phyloP scores from a whole-genome alignment of 2,888 invertebrate species.

The Conops quadrifasciatus region DNA sequence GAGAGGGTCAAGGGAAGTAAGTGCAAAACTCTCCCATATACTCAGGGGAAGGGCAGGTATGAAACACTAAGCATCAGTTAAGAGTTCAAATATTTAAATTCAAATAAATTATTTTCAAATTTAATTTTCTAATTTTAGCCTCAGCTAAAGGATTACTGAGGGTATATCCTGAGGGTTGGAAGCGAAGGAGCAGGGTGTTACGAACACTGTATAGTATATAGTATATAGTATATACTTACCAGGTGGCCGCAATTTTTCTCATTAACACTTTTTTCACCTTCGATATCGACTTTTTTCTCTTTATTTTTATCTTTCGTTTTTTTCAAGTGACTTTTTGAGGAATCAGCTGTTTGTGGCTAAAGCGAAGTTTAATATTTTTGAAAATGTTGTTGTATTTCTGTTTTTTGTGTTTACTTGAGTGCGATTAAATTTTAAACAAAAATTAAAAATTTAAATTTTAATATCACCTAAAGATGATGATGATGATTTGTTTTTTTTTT shows the following conservation, averaged over 20 bases:
- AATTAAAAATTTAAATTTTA: background rate
- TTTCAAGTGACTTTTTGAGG: conserved; percentile 41
- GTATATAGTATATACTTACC: conserved; percentile 63
- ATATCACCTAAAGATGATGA: background rate
- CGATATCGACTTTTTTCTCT: conserved; percentile 55
- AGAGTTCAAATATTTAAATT: too few species aligned
- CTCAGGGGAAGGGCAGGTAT: too few species aligned
- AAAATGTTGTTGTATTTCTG: background rate
- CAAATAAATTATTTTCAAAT: too few species aligned
- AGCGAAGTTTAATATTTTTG: conserved; percentile 39
- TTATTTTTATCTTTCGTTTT: conserved; percentile 53
- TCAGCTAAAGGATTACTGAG: too few species aligned
- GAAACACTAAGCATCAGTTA: too few species aligned
- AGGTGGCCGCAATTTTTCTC: conserved; percentile 59
- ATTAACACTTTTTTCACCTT: conserved; percentile 59
- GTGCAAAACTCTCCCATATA: too few species aligned
- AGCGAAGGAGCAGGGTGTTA: too few species aligned
- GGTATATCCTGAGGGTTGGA: too few species aligned
- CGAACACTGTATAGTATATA: too few species aligned
- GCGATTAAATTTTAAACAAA: too few species aligned
- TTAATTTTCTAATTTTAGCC: too few species aligned
- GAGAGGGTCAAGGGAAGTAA: too few species aligned
- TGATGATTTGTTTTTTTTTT: background rate
- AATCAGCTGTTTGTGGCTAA: conserved; percentile 41
- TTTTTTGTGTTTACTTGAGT: background rate